phyloP scores from a whole-genome alignment of 2,888 invertebrate genomes.

The Ornithoptera alexandrae region DNA sequence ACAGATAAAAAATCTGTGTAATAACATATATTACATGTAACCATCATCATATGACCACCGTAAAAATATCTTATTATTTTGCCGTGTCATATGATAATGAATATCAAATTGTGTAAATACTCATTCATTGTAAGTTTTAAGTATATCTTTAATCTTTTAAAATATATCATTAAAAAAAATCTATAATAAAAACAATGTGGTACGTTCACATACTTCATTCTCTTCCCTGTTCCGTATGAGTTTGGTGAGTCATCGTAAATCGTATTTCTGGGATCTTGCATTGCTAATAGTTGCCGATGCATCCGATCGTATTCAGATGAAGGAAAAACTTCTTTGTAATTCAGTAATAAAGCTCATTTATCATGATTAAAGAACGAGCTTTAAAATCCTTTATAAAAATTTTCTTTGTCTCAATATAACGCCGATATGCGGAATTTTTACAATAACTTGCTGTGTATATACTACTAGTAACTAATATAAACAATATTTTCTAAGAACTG shows the following conservation, averaged over 20 bases:
- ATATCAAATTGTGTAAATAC: too few species aligned
- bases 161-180: too few species aligned
- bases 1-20: too few species aligned
- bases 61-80: too few species aligned
- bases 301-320: constrained; percentile 4
- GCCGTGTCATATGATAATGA: too few species aligned
- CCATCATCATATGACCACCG: too few species aligned
- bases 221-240: constrained; percentile 23
- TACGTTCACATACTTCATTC: constrained; percentile 3
- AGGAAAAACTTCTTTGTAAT: constrained; percentile 2
- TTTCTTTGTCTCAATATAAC: not conserved
- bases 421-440: not conserved
- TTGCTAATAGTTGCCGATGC: constrained; percentile 13
- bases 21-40: too few species aligned
- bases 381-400: not conserved
- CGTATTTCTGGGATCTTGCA: constrained; percentile 22
- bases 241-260: constrained; percentile 24
- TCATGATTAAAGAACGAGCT: not conserved
- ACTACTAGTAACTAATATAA: not conserved
- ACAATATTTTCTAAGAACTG: not conserved
- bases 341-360: not conserved
- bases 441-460: not conserved
- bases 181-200: not conserved
- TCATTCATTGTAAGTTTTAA: too few species aligned
- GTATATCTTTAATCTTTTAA: too few species aligned